Percentiles rank a stretch among this genome's conserved stretches.
phyloP scores from a whole-genome alignment of 2,888 invertebrate species.

The Antheraea yamamai region DNA sequence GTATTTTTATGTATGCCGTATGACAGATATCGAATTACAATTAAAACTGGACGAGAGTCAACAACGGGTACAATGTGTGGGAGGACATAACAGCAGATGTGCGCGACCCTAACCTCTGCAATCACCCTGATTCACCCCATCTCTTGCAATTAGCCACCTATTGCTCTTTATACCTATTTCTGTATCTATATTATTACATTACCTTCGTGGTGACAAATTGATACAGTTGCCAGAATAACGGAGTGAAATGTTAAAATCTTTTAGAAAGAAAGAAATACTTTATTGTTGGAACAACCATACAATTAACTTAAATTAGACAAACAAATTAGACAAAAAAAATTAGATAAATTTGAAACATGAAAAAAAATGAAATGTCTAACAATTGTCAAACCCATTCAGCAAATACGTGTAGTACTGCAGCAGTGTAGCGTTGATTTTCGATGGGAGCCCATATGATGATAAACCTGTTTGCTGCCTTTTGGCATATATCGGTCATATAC shows the following conservation, averaged over 20 bases:
- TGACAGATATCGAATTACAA: constrained; percentile 71
- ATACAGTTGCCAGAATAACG: constrained; percentile 1
- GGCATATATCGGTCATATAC: no score
- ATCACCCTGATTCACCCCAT: constrained; percentile 64
- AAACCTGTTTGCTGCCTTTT: no score
- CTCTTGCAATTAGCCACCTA: constrained; percentile 64
- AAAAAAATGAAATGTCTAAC: no score
- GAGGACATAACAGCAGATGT: constrained; percentile 73
- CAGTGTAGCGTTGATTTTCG: no score
- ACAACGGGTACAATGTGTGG: constrained; percentile 67
- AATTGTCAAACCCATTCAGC: no score
- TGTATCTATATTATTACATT: constrained; percentile 15
- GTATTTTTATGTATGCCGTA: background rate
- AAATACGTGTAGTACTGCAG: no score
- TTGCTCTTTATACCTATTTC: constrained; percentile 31
- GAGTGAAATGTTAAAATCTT: background rate
- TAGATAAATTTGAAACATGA: no score
- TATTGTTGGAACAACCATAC: no score
- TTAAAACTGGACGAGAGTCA: constrained; percentile 72
- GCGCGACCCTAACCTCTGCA: constrained; percentile 66
- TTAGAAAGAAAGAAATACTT: background rate
- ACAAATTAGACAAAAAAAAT: no score
- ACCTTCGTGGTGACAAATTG: constrained; percentile 16
- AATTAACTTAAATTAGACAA: no score
- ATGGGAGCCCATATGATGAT: no score